Base-by-base conservation (phyloP, 2,797 vertebrate genomes). In the Catostomus latipinnis region DNA sequence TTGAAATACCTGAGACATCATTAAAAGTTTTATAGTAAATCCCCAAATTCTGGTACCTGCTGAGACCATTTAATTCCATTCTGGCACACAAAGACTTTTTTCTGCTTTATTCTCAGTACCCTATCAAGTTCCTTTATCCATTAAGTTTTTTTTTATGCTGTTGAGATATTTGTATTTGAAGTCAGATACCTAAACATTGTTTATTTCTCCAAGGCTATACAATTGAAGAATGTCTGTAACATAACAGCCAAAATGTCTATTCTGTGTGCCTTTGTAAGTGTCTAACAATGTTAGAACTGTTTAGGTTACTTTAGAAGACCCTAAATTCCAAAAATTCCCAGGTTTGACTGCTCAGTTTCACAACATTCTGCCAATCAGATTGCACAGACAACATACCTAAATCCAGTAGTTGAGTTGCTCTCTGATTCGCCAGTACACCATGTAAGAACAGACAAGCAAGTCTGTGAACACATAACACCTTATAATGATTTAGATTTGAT, bases 1-100 rank as follows among this genome's bases (percentile, higher is more conserved):
- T 81, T 71, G 71, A 86, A 81, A 86, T 82, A 85, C 86, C 65
- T 78, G 62, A 60, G 73, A 80, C 65, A 82, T 88, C 84, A 85
- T 67, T 52, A 81, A 88, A 75, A 67, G 68, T 82, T 87, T 56
- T 71, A 66, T 85, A 83, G 88, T 88, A 86, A 88, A 87, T 82
- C 71, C 83, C 70, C 50, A 78, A 86, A 88, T 87, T 83, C 84
- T 69, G 71, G 87, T 61, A 65, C 82, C 70, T 8, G 71, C 81
- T 82, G 53, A 12, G 74, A 72, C 50, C 50, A 83, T 85, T 80
- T 86, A 80, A 67, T 14, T 49, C 53, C 70, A 69, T 16, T 16
- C 70, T 61, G 67, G 52, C n/a, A 71, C 56, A 70, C 1, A 4
- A 14, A 63, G 4, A 6, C 49, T 70, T 78, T 68, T 54, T 69